Evolutionary conservation across 2,113 vertebrate species (phyloP), one percentile per base, ranked within the genome.

Genomic region (Bombycilla garrulus): DNA sequence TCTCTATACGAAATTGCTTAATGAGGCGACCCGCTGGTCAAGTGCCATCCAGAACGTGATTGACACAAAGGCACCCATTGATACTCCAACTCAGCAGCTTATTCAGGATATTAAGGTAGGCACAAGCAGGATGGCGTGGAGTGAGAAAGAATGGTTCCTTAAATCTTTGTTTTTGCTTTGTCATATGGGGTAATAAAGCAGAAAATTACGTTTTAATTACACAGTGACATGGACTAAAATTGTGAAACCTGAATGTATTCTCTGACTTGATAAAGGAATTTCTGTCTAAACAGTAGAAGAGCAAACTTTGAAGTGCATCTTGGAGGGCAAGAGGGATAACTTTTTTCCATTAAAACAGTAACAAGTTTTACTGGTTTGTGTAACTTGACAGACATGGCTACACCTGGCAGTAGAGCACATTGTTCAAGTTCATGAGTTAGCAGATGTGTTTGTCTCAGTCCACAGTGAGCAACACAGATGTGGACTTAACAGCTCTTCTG

Each of bases 11-110:
- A 99, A 99, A 90, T 92, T 99, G 88, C 98, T 99, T 92, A 99
- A 98, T 2, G 99, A 99, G 97, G 99, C 99, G 1, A 98, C 98
- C 3, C 97, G 99, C 57, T 99, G 99, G 99, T 98, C 99, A 86
- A 98, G 96, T 54, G 98, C 99, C 89, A 95, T 99, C 87, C 99
- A 99, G 96, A 99, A 99, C 2, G 99, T 99, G 95, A 99, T 99
- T 2, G 99, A 99, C 93, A 98, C 98, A 96, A 99, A 99, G 94
- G 98, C 98, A 0, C 99, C 99, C 2, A 99, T 99, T 3, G 99
- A 99, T 90, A 99, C 99, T 19, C 99, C 99, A 42, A 99, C 99
- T 6, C 99, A 99, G 97, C 99, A 99, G 66, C 99, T 99, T 45
- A 98, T 99, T 95, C 99, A 99, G 77, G 99, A 99, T 96, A 99